Conservation (phyloP, 2,888 invertebrate species). For the Conomelus anceps region DNA sequence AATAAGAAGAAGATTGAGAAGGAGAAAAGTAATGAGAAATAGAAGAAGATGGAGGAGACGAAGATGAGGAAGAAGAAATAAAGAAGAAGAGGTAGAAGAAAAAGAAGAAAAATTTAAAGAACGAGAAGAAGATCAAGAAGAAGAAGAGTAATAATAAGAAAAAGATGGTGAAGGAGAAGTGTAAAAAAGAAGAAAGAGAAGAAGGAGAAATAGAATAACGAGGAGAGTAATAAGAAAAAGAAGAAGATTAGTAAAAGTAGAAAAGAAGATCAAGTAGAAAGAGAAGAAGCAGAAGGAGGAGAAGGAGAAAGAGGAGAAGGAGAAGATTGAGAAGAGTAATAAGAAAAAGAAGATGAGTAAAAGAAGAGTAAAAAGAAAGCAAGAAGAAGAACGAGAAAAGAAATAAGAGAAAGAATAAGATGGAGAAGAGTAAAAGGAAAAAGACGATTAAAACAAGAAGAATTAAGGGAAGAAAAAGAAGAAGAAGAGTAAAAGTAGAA, state of each 20-base stretch:
- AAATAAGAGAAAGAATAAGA: background rate
- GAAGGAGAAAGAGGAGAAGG: background rate
- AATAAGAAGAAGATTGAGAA: background rate
- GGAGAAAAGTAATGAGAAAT: background rate
- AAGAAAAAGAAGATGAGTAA: background rate
- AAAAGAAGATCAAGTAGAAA: background rate
- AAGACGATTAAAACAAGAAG: background rate
- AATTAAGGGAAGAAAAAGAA: background rate
- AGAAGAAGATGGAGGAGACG: too few species aligned
- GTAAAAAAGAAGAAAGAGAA: background rate
- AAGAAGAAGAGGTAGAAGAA: background rate
- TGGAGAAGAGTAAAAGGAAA: background rate
- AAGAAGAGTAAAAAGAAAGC: background rate
- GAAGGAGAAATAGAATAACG: background rate
- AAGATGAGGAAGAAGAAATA: background rate
- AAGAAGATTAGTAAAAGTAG: background rate
- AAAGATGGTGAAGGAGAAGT: background rate
- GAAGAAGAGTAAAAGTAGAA: too few species aligned
- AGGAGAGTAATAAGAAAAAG: background rate
- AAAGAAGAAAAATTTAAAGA: background rate
- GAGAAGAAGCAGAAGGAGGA: background rate
- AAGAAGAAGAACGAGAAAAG: background rate
- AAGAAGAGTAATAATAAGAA: background rate
- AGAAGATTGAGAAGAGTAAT: too few species aligned
- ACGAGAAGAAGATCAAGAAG: background rate